These are phyloP conservation scores for Gopherus evgoodei DNA, from an alignment of 2,113 vertebrate genomes.

Conservation along the genomic window DNA sequence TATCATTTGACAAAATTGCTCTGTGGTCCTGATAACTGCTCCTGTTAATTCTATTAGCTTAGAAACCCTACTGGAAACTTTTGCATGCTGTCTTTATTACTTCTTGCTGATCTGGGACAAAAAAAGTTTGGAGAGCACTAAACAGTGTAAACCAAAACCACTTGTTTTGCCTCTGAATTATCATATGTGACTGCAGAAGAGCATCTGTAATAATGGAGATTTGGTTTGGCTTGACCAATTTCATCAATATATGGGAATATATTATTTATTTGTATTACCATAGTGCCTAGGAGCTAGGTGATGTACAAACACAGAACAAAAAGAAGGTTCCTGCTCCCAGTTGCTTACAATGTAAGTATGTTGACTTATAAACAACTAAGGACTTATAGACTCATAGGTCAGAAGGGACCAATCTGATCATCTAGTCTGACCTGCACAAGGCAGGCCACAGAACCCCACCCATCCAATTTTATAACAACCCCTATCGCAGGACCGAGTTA, in stretches of 20 bases:
- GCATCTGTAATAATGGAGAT: slow-evolving; percentile 48
- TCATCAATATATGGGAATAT: background rate
- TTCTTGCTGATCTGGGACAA: slow-evolving; percentile 28
- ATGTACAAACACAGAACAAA: too few relatives aligned
- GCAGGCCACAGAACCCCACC: too few relatives aligned
- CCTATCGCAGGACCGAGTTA: too few relatives aligned
- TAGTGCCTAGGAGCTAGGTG: too few relatives aligned
- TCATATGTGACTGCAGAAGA: background rate
- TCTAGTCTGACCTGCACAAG: too few relatives aligned
- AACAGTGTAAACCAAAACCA: slow-evolving; percentile 11
- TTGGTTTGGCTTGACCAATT: slow-evolving; percentile 13
- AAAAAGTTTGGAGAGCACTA: slow-evolving; percentile 19
- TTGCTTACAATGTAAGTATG: too few relatives aligned
- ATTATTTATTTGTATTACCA: too few relatives aligned
- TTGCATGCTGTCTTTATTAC: background rate
- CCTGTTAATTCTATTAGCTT: background rate
- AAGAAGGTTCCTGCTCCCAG: too few relatives aligned
- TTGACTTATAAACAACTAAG: slow-evolving; percentile 12
- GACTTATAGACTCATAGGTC: too few relatives aligned
- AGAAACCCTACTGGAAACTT: background rate
- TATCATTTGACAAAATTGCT: background rate
- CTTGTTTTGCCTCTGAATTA: background rate
- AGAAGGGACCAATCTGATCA: too few relatives aligned
- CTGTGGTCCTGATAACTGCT: background rate
- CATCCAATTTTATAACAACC: too few relatives aligned